phyloP scores from a whole-genome alignment of 37 sponge, comb jelly and placozoan genomes.

The Haliclona indistincta region DNA sequence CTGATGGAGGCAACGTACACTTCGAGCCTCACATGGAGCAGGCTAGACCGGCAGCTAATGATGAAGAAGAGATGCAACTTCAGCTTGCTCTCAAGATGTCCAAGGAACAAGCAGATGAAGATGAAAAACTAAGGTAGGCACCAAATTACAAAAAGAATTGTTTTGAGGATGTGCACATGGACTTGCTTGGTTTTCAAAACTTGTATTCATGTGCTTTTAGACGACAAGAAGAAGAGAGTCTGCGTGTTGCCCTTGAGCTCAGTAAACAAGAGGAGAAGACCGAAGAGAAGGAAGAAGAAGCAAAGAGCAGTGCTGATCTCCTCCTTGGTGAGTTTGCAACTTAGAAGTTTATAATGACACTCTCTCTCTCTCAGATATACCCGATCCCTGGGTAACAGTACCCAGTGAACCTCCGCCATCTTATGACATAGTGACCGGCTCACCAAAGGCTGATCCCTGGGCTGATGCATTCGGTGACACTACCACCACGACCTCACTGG shows the following conservation, averaged over 20 bases:
- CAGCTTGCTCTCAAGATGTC: slow-evolving; percentile 92
- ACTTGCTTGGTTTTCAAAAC: not conserved
- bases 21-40: slow-evolving; percentile 56
- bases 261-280: slow-evolving; percentile 73
- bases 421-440: slow-evolving; percentile 21
- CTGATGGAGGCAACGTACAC: not conserved
- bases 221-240: slow-evolving; percentile 76
- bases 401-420: slow-evolving; percentile 36
- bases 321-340: slow-evolving; percentile 23
- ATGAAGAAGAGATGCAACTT: slow-evolving; percentile 95
- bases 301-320: slow-evolving; percentile 10
- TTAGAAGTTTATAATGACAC: not conserved
- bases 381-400: slow-evolving; percentile 50
- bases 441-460: slow-evolving; percentile 36
- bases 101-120: slow-evolving; percentile 89
- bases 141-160: too few relatives aligned
- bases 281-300: slow-evolving; percentile 5
- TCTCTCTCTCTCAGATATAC: not conserved
- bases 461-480: too few relatives aligned
- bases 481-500: too few relatives aligned
- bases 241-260: slow-evolving; percentile 70
- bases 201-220: slow-evolving; percentile 25
- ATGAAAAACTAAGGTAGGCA: slow-evolving; percentile 55
- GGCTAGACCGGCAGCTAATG: slow-evolving; percentile 66
- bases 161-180: too few relatives aligned